Percentiles rank a stretch among this genome's conserved stretches.
These are phyloP conservation scores for Drepanosiphum platanoidis DNA, from an alignment of 2,888 invertebrate genomes.

Conservation along the genomic window DNA sequence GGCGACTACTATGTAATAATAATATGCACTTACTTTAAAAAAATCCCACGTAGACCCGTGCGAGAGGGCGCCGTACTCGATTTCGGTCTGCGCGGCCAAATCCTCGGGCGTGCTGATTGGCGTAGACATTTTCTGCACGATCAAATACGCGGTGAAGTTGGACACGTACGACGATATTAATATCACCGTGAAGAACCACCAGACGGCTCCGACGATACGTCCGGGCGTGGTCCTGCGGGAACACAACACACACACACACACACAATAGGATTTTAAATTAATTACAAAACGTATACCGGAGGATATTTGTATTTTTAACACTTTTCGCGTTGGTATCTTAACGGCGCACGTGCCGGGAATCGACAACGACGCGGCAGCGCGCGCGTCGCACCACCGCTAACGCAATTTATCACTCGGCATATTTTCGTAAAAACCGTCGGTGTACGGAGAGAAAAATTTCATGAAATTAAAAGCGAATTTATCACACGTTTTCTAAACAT, in stretches of 20 bases:
- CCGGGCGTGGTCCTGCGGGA: constrained; percentile 90
- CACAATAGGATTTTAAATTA: neutral
- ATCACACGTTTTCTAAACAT: too few species aligned
- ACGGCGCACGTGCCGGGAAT: too few species aligned
- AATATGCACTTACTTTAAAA: constrained; percentile 68
- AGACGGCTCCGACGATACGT: constrained; percentile 95
- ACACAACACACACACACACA: too few species aligned
- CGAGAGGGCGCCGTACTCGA: constrained; percentile 86
- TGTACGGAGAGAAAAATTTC: too few species aligned
- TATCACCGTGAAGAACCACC: constrained; percentile 99
- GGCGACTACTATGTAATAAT: too few species aligned
- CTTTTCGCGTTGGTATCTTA: too few species aligned
- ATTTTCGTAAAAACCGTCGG: too few species aligned
- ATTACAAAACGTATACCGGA: neutral
- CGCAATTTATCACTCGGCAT: too few species aligned
- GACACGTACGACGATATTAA: constrained; percentile 98
- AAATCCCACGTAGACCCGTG: constrained; percentile 88
- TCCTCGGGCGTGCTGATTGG: constrained; percentile 95
- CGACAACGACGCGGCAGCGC: too few species aligned
- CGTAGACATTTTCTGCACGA: constrained; percentile 94
- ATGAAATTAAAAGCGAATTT: too few species aligned
- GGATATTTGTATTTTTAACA: too few species aligned
- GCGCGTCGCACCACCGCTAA: too few species aligned
- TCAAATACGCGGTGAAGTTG: constrained; percentile 96
- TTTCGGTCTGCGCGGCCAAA: constrained; percentile 90